A percentile compares a stretch with the other conserved stretches of the same genome.
Conservation (phyloP, 1,140 invertebrate species). For the Drosophila aff. region DNA sequence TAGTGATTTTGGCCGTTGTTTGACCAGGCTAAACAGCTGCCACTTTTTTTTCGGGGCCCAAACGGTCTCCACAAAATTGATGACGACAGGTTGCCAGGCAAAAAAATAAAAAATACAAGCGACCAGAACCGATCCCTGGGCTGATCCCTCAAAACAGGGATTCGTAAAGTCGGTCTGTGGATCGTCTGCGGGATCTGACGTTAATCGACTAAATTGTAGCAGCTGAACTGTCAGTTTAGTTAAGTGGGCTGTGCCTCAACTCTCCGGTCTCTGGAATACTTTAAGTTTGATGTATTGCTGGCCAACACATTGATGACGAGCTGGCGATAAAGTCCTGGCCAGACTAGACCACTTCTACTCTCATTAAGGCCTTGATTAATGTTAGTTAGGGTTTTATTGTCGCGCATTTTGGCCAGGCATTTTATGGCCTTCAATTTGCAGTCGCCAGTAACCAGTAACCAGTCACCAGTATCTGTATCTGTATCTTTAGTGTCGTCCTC, state of each 20-base stretch:
- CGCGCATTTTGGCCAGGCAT: constrained; percentile 43
- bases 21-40: constrained; percentile 65
- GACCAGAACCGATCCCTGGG: constrained; percentile 12
- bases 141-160: constrained; percentile 45
- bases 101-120: not conserved
- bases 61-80: constrained; percentile 66
- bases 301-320: constrained; percentile 62
- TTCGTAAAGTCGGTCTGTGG: constrained; percentile 19
- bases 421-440: constrained; percentile 75
- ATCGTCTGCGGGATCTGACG: constrained; percentile 63
- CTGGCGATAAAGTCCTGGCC: constrained; percentile 39
- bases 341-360: constrained; percentile 35
- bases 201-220: constrained; percentile 84
- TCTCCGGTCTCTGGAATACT: constrained; percentile 20
- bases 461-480: constrained; percentile 10
- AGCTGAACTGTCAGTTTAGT: constrained; percentile 80
- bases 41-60: constrained; percentile 24
- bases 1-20: constrained; percentile 62
- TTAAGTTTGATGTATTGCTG: constrained; percentile 63
- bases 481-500: constrained; percentile 13
- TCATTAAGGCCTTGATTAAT: constrained; percentile 74
- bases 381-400: constrained; percentile 51
- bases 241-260: constrained; percentile 73
- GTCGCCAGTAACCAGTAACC: constrained; percentile 1
- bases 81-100: constrained; percentile 78